These are phyloP conservation scores for Pantala flavescens DNA, from an alignment of 1,140 invertebrate genomes.

Conservation along the genomic window DNA sequence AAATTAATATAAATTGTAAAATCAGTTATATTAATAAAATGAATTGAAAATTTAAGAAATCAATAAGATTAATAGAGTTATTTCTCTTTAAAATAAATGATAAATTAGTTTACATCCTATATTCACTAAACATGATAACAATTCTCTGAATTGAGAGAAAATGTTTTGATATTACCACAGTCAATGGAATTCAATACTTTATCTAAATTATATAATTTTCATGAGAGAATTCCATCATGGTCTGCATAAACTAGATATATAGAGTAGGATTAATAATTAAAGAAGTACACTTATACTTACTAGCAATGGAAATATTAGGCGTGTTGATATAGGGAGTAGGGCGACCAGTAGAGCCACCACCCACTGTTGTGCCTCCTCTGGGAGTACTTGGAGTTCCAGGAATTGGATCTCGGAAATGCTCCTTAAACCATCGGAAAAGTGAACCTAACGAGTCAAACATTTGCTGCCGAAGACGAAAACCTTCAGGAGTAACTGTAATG, in stretches of 20 bases:
- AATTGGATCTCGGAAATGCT: conserved; percentile 87
- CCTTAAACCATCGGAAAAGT: conserved; percentile 94
- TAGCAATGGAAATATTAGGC: conserved; percentile 42
- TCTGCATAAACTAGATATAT: too few species aligned
- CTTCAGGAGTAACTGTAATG: conserved; percentile 82
- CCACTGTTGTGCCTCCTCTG: conserved; percentile 31
- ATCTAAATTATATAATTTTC: too few species aligned
- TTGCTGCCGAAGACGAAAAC: conserved; percentile 74
- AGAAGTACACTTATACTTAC: background rate
- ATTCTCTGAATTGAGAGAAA: too few species aligned
- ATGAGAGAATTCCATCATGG: too few species aligned
- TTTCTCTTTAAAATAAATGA: background rate
- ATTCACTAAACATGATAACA: too few species aligned
- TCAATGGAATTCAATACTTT: too few species aligned
- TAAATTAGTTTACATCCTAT: too few species aligned
- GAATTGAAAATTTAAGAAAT: background rate
- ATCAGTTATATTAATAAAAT: conserved; percentile 15
- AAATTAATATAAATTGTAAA: conserved; percentile 20
- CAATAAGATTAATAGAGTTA: background rate
- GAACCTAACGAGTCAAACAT: conserved; percentile 75
- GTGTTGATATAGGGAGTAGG: conserved; percentile 29
- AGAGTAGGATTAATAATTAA: too few species aligned
- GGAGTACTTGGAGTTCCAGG: conserved; percentile 68
- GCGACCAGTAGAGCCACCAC: background rate
- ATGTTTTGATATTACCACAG: too few species aligned